Evolutionary conservation across 2,113 vertebrate genomes (phyloP), one percentile per base, ranked within the genome.

Genomic region (Patagioenas fasciata): DNA sequence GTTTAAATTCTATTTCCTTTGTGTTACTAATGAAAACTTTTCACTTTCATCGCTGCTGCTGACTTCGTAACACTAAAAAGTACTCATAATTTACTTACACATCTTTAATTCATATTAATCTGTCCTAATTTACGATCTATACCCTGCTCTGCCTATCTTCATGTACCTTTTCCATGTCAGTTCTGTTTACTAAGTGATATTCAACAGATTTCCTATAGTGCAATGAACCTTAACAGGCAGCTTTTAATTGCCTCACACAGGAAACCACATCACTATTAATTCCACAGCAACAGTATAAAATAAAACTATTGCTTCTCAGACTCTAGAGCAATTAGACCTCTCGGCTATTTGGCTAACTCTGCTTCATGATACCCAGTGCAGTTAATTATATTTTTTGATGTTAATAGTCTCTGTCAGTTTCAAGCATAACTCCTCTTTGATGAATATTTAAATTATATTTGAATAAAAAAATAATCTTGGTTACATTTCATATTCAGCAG

Each of bases 381-480:
- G 98, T 98, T 98, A 98, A 98, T 98, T 98, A 98, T 97, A 97
- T 98, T 97, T 98, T 98, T 98, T 98, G 98, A 98, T 98, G 98
- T 98, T 98, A 98, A 98, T 98, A 98, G 97, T 96, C 96, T 98
- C 98, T 98, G 98, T 98, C 98, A 98, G 97, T 98, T 98, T 98
- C 97, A 97, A 98, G 97, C 97, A 97, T 97, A 98, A 98, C 97
- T 98, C 93, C 82, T 96, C 98, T 98, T 98, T 98, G 98, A 98
- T 98, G 98, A 98, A 98, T 98, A 98, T 98, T 98, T 98, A 98
- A 98, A 98, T 98, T 97, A 97, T 98, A 98, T 98, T 98, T 98
- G 98, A 98, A 98, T 98, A 98, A 98, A 98, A 98, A 98, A 98
- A 98, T 98, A 98, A 98, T 98, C 97, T 98, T 98, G 96, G 98